phyloP scores from a whole-genome alignment of 2,888 invertebrate genomes.

The Andrena bicolor region DNA sequence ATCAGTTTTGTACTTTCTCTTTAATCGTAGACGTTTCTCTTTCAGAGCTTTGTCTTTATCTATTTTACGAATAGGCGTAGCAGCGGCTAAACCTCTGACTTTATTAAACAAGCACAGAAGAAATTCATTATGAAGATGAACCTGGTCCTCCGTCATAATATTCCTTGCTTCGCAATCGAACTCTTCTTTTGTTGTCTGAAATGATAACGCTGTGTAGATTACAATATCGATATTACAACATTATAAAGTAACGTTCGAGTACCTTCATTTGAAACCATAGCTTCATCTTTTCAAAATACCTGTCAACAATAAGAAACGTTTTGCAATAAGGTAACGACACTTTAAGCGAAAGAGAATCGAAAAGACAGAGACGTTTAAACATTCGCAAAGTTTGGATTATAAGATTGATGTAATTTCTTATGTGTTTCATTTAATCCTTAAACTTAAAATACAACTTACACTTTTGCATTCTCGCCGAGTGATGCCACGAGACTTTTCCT shows the following conservation, averaged over 20 bases:
- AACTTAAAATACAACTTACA: slow-evolving; percentile 78
- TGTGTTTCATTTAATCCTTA: slow-evolving; percentile 1
- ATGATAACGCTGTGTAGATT: slow-evolving; percentile 18
- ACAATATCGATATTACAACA: neutral
- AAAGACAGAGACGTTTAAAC: neutral
- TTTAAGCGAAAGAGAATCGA: neutral
- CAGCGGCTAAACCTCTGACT: slow-evolving; percentile 86
- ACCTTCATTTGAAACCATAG: slow-evolving; percentile 89
- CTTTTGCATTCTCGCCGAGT: slow-evolving; percentile 89
- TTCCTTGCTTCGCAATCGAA: slow-evolving; percentile 93
- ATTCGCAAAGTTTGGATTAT: neutral
- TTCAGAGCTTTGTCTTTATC: slow-evolving; percentile 84
- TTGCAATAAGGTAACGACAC: neutral
- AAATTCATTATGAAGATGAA: slow-evolving; percentile 94
- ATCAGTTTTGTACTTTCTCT: slow-evolving; percentile 85
- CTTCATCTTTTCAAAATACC: slow-evolving; percentile 90
- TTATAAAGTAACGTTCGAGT: slow-evolving; percentile 40
- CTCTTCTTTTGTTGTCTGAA: slow-evolving; percentile 92
- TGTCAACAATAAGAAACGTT: slow-evolving; percentile 53
- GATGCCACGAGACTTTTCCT: slow-evolving; percentile 88
- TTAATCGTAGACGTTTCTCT: slow-evolving; percentile 80
- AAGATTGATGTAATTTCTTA: neutral
- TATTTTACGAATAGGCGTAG: slow-evolving; percentile 84
- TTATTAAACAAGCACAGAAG: slow-evolving; percentile 92
- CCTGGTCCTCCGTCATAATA: slow-evolving; percentile 90